Evolutionary conservation across 1,140 invertebrate species (phyloP).

Genomic region (Asbolus verrucosus): DNA sequence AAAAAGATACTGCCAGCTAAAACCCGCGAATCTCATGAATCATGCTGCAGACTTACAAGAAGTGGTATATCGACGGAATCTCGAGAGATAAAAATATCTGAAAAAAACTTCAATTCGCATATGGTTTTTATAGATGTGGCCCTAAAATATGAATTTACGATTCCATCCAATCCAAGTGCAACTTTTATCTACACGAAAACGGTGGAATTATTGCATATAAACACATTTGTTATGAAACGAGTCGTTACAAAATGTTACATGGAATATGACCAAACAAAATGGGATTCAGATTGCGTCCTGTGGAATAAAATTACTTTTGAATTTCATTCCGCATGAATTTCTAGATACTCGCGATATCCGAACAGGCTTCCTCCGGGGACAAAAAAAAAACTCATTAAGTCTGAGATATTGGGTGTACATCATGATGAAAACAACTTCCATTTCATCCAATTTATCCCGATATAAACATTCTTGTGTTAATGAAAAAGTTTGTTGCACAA

Average conservation of each 20-base stretch:
- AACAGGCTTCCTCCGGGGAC: background rate
- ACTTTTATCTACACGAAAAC: conserved; percentile 16
- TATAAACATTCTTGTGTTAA: background rate
- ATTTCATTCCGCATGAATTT: conserved; percentile 13
- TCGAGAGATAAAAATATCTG: conserved; percentile 11
- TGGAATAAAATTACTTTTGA: conserved; percentile 3
- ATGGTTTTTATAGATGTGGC: conserved; percentile 28
- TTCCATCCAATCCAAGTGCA: conserved; percentile 11
- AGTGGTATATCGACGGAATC: conserved; percentile 15
- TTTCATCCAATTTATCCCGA: conserved; percentile 4
- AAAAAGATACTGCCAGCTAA: background rate
- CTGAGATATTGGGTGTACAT: conserved; percentile 20
- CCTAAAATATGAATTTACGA: conserved; percentile 27
- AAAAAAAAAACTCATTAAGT: conserved; percentile 27
- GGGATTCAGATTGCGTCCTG: conserved; percentile 22
- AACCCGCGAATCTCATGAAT: conserved; percentile 30
- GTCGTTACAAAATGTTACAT: background rate
- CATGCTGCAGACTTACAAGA: conserved; percentile 28
- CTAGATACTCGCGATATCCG: background rate
- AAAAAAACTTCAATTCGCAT: conserved; percentile 20
- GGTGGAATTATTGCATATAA: conserved; percentile 5
- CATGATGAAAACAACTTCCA: conserved; percentile 17
- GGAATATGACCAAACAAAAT: conserved; percentile 28
- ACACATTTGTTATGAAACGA: conserved; percentile 17
- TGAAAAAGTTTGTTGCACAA: conserved; percentile 7